These are phyloP conservation scores for Myripristis jacobus DNA, from an alignment of 2,797 vertebrate species.

Conservation along the genomic window DNA sequence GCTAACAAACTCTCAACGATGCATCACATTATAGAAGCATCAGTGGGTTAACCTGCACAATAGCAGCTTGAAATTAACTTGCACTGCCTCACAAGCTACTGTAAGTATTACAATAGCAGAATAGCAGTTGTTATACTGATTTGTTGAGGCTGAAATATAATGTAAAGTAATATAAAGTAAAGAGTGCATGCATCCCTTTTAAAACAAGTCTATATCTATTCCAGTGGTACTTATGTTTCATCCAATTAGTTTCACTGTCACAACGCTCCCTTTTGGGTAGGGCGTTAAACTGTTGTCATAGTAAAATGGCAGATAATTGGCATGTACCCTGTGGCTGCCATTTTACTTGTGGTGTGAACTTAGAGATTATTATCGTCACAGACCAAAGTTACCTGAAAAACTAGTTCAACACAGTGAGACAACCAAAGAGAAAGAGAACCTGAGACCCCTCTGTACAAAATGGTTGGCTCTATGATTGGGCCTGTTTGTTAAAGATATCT, in stretches of 20 bases:
- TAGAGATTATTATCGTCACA: background rate
- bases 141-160: background rate
- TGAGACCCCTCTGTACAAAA: background rate
- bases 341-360: background rate
- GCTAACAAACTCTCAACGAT: too few relatives aligned
- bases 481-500: background rate
- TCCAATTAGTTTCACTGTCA: background rate
- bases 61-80: constrained; percentile 5
- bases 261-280: background rate
- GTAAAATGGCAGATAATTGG: background rate
- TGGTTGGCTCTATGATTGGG: background rate
- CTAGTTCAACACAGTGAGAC: background rate
- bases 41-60: constrained; percentile 28
- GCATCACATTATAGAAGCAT: too few relatives aligned
- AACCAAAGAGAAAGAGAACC: background rate
- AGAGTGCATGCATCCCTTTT: background rate
- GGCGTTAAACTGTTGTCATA: background rate
- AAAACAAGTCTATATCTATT: background rate
- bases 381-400: background rate
- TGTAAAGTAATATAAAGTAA: too few relatives aligned
- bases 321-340: background rate
- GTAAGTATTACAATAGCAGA: background rate
- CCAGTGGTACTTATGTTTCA: background rate
- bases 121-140: background rate
- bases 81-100: background rate